phyloP scores from a whole-genome alignment of 2,113 vertebrate species.

The Notothenia rossii region DNA sequence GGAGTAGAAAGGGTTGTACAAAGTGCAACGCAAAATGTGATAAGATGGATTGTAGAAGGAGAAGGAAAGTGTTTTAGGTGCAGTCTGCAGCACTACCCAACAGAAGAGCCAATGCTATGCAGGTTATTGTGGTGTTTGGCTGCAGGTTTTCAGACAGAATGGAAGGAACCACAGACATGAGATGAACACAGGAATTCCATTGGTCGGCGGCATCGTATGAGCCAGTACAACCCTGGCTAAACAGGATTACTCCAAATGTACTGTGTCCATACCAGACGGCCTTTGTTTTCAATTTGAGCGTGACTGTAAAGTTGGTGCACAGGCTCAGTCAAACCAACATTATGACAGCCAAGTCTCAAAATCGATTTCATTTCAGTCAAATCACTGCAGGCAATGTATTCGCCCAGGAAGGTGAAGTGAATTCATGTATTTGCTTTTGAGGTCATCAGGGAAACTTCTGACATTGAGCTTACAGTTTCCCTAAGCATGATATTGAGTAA shows the following conservation, averaged over 20 bases:
- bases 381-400: neutral
- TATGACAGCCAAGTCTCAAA: neutral
- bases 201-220: constrained; percentile 1
- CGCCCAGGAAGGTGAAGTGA: neutral
- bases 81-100: neutral
- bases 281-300: constrained; percentile 21
- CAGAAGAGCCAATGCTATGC: neutral
- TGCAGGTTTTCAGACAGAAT: neutral
- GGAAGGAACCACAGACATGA: neutral
- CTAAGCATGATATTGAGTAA: neutral
- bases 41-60: neutral
- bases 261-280: neutral
- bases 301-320: constrained; percentile 5
- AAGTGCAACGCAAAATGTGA: neutral
- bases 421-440: neutral
- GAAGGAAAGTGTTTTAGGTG: neutral
- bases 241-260: constrained; percentile 25
- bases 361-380: neutral
- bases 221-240: neutral
- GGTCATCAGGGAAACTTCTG: neutral
- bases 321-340: neutral
- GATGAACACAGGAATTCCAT: neutral
- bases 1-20: neutral
- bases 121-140: neutral
- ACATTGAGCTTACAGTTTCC: neutral